Evolutionary conservation across 2,888 invertebrate species (phyloP).

Genomic region (Pammene fasciana): DNA sequence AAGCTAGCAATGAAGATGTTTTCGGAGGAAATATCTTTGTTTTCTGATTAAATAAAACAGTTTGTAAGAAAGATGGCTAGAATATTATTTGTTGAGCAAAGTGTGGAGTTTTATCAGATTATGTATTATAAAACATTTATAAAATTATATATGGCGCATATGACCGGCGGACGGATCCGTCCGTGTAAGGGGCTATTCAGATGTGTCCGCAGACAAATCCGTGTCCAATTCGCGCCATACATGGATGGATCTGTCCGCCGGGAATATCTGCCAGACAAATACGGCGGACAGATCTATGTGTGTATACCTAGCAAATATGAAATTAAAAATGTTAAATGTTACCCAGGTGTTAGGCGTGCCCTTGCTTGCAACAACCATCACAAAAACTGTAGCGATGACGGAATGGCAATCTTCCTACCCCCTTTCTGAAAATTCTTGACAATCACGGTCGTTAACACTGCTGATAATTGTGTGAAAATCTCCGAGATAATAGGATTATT

Average conservation of each 20-base stretch:
- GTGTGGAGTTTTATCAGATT: neutral
- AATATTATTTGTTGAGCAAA: neutral
- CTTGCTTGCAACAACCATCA: neutral
- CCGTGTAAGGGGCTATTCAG: no score
- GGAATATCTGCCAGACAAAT: no score
- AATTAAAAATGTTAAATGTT: no score
- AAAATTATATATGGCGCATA: no score
- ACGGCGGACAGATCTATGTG: no score
- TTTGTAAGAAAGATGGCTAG: neutral
- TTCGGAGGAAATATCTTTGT: neutral
- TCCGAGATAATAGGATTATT: constrained; percentile 39
- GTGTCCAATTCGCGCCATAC: no score
- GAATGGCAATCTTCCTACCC: neutral
- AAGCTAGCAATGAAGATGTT: constrained; percentile 3
- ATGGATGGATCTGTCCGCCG: no score
- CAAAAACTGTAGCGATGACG: neutral
- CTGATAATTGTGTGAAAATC: constrained; percentile 38
- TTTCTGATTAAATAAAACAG: neutral
- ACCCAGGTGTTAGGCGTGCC: no score
- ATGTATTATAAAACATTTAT: no score
- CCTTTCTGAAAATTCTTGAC: constrained; percentile 18
- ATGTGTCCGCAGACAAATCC: no score
- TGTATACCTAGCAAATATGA: no score
- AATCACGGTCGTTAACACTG: constrained; percentile 36
- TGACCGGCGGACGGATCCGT: no score